phyloP scores from a whole-genome alignment of 2,797 vertebrate species.

The Neosilurus hyrtlii region DNA sequence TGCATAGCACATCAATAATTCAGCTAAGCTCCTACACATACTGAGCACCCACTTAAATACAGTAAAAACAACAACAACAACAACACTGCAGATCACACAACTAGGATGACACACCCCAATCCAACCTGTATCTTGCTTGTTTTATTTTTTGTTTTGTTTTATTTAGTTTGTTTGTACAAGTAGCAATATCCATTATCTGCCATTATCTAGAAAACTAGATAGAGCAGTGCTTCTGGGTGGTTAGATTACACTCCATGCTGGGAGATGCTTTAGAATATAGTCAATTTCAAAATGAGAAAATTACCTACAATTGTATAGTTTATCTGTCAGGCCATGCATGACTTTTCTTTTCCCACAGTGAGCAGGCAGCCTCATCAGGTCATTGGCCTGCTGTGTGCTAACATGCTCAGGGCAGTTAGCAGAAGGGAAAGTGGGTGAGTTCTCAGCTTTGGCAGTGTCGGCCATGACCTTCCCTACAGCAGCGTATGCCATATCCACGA shows the following conservation, averaged over 20 bases:
- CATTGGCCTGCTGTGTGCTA: slow-evolving; percentile 25
- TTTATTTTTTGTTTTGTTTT: too few relatives aligned
- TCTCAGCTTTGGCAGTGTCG: slow-evolving; percentile 34
- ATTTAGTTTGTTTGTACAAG: background rate
- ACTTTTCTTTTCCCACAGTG: slow-evolving; percentile 8
- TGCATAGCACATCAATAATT: slow-evolving; percentile 64
- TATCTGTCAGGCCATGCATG: slow-evolving; percentile 3
- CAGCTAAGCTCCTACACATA: slow-evolving; percentile 42
- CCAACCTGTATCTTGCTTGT: background rate
- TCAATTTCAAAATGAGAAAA: slow-evolving; percentile 24
- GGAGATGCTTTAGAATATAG: slow-evolving; percentile 7
- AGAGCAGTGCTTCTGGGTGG: background rate
- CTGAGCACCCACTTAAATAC: background rate
- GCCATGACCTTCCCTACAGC: slow-evolving; percentile 38
- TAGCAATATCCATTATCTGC: background rate
- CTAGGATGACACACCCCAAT: background rate
- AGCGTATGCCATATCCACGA: slow-evolving; percentile 27
- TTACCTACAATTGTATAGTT: background rate
- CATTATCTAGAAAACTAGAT: background rate
- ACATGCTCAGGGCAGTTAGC: slow-evolving; percentile 33
- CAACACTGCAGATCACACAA: slow-evolving; percentile 1
- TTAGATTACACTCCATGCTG: background rate
- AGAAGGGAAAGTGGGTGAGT: slow-evolving; percentile 38
- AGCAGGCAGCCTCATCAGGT: slow-evolving; percentile 29
- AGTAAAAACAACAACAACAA: background rate